Conservation (phyloP, 2,888 invertebrate genomes). For the Lucinisca nassula region DNA sequence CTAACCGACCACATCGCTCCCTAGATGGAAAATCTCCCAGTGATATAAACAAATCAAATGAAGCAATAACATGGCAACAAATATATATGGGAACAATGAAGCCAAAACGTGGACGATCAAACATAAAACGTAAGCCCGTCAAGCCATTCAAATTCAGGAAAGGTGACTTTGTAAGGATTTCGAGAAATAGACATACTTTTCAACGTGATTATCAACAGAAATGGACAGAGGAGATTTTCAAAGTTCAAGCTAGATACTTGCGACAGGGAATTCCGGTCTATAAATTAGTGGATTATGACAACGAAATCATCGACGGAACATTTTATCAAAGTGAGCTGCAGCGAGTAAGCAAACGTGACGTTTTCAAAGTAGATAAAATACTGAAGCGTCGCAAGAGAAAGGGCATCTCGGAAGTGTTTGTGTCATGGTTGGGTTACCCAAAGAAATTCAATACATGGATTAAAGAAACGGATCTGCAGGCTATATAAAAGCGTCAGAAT, state of each 20-base stretch:
- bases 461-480: constrained; percentile 19
- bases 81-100: constrained; percentile 39
- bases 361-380: constrained; percentile 50
- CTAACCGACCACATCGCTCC: constrained; percentile 24
- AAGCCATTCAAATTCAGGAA: constrained; percentile 49
- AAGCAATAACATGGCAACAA: constrained; percentile 22
- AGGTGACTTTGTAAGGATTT: constrained; percentile 43
- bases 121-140: neutral
- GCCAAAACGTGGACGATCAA: neutral
- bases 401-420: constrained; percentile 43
- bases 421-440: constrained; percentile 56
- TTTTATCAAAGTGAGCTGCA: constrained; percentile 48
- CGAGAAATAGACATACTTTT: constrained; percentile 41
- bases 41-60: constrained; percentile 21
- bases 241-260: constrained; percentile 33
- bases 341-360: constrained; percentile 38
- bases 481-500: neutral
- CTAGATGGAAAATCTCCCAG: constrained; percentile 31
- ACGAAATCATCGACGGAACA: constrained; percentile 32
- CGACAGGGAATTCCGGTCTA: constrained; percentile 51
- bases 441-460: constrained; percentile 57
- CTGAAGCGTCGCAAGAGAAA: constrained; percentile 27
- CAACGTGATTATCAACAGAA: constrained; percentile 59
- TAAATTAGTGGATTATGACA: constrained; percentile 41
- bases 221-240: constrained; percentile 59